phyloP scores from a whole-genome alignment of 1,140 invertebrate genomes.

The Cotesia typhae region DNA sequence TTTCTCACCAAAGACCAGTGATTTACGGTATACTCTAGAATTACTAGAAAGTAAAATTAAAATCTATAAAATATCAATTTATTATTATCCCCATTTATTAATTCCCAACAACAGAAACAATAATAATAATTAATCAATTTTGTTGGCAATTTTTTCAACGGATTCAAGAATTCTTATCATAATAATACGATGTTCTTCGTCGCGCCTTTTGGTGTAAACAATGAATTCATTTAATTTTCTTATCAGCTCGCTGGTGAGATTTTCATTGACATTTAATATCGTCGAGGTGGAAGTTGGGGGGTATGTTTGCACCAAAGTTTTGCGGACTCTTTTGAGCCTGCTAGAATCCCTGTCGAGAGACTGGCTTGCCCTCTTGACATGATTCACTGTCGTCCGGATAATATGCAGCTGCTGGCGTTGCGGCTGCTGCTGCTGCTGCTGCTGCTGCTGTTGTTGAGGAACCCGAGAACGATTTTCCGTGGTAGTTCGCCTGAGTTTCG shows the following conservation, averaged over 20 bases:
- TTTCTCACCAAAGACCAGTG: too few species aligned
- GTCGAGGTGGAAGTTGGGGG: too few species aligned
- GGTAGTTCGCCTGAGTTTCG: constrained; percentile 27
- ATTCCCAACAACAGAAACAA: constrained; percentile 12
- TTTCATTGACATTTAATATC: constrained; percentile 21
- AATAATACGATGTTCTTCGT: constrained; percentile 49
- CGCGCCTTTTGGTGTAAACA: constrained; percentile 47
- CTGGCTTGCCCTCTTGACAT: constrained; percentile 19
- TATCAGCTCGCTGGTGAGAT: constrained; percentile 33
- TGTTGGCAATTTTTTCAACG: constrained; percentile 48
- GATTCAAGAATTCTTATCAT: constrained; percentile 48
- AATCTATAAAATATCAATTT: too few species aligned
- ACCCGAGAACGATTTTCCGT: constrained; percentile 28
- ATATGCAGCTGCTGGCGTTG: constrained; percentile 28
- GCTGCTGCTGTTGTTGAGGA: background rate
- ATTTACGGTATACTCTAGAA: too few species aligned
- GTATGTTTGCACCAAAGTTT: constrained; percentile 7
- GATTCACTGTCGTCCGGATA: constrained; percentile 27
- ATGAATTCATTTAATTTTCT: constrained; percentile 47
- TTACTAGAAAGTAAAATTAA: too few species aligned
- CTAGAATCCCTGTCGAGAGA: background rate
- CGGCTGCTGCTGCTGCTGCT: too few species aligned
- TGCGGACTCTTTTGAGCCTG: constrained; percentile 22
- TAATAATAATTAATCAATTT: constrained; percentile 37
- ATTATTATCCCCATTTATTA: too few species aligned